Conservation (phyloP, 2,797 vertebrate genomes). For the Clamator glandarius region DNA sequence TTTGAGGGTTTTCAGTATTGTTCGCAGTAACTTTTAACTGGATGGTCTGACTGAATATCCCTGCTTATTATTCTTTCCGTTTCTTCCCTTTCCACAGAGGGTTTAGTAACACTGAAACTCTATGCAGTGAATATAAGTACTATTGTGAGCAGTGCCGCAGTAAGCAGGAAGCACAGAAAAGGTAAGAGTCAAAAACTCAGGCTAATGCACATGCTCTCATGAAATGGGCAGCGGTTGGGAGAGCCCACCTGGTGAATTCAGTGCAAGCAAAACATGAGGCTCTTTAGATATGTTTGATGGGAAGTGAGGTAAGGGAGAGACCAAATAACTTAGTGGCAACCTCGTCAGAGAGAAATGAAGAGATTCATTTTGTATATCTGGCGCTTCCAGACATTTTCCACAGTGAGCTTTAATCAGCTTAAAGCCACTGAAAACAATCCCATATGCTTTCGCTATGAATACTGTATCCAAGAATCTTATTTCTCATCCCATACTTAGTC, state of each 20-base stretch:
- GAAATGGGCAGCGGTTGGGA: background rate
- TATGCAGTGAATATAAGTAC: slow-evolving; percentile 93
- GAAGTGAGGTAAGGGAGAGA: background rate
- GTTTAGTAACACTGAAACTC: slow-evolving; percentile 93
- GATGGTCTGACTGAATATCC: background rate
- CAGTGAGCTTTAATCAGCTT: slow-evolving; percentile 18
- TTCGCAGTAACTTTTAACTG: background rate
- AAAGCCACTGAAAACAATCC: background rate
- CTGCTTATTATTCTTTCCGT: background rate
- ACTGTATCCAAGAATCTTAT: background rate
- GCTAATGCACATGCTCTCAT: background rate
- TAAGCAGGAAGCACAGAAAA: slow-evolving; percentile 94
- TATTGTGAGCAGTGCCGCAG: slow-evolving; percentile 94
- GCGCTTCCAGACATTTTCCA: slow-evolving; percentile 10
- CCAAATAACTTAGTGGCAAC: background rate
- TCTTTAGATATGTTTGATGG: background rate
- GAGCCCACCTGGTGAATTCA: background rate
- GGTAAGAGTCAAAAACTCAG: slow-evolving; percentile 72
- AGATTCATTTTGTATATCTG: background rate
- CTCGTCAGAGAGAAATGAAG: background rate
- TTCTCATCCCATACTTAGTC: background rate
- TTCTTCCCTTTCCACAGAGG: slow-evolving; percentile 78
- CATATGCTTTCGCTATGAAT: background rate
- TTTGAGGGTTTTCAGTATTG: background rate
- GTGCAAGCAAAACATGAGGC: fast-evolving